phyloP scores from a whole-genome alignment of 1,140 invertebrate genomes.

The Gonioctena quinquepunctata region DNA sequence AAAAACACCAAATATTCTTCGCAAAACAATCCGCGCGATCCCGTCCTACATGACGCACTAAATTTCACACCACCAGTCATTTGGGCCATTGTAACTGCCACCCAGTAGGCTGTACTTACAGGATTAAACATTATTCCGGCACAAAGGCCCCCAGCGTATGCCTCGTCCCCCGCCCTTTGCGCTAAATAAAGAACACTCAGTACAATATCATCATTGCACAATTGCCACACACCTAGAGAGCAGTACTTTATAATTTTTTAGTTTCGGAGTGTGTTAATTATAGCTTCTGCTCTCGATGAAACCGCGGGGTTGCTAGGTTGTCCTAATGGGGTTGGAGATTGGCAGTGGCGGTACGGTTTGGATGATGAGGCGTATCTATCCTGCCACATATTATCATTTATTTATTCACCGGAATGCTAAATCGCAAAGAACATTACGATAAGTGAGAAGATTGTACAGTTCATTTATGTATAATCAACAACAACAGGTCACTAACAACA shows the following conservation, averaged over 20 bases:
- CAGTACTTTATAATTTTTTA: conserved; percentile 1
- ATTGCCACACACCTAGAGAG: not conserved
- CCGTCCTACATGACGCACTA: too few species aligned
- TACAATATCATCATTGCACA: not conserved
- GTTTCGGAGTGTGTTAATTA: conserved; percentile 21
- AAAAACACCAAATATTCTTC: not conserved
- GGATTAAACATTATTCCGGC: conserved; percentile 14
- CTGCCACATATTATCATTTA: too few species aligned
- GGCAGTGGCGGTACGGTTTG: not conserved
- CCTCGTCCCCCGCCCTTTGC: not conserved
- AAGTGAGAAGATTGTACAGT: too few species aligned
- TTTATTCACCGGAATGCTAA: too few species aligned
- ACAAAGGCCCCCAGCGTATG: conserved; percentile 9
- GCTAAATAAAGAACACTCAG: not conserved
- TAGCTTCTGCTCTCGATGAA: not conserved
- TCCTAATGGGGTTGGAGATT: not conserved
- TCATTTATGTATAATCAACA: too few species aligned
- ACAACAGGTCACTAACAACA: too few species aligned
- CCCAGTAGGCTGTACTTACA: conserved; percentile 6
- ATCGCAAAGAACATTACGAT: too few species aligned
- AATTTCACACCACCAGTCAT: not conserved
- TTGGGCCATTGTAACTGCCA: not conserved
- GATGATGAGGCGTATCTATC: too few species aligned
- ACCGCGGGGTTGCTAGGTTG: conserved; percentile 6
- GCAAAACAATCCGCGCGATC: not conserved